These are phyloP conservation scores for Penelope pileata DNA, from an alignment of 2,113 vertebrate genomes.

Conservation along the genomic window DNA sequence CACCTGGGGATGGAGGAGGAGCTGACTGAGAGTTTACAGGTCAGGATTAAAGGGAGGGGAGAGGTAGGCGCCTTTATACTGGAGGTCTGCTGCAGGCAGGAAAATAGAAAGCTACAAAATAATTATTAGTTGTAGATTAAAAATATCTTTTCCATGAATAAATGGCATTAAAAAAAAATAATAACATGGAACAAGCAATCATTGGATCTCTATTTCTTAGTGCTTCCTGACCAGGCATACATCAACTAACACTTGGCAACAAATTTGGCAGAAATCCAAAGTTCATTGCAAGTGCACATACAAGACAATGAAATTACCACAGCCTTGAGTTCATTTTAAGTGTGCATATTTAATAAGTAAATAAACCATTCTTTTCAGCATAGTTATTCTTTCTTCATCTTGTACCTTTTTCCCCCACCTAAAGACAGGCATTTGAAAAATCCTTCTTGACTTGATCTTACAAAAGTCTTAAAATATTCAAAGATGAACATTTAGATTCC, in stretches of 20 bases:
- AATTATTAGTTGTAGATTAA: constrained; percentile 59
- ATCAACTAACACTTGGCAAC: constrained; percentile 61
- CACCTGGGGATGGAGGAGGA: too few relatives aligned
- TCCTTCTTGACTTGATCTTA: background rate
- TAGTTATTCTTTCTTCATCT: background rate
- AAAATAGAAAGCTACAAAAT: constrained; percentile 57
- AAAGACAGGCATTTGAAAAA: constrained; percentile 23
- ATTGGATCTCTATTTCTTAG: constrained; percentile 43
- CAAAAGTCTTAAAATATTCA: constrained; percentile 2
- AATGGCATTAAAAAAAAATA: background rate
- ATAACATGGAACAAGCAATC: constrained; percentile 14
- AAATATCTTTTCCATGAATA: constrained; percentile 65
- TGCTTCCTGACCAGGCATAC: constrained; percentile 58
- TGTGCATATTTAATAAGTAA: background rate
- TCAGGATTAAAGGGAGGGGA: too few relatives aligned
- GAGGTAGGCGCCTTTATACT: too few relatives aligned
- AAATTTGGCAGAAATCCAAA: constrained; percentile 55
- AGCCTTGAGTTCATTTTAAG: constrained; percentile 1
- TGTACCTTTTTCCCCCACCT: background rate
- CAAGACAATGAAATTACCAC: constrained; percentile 30
- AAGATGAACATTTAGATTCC: constrained; percentile 19
- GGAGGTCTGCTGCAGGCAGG: too few relatives aligned
- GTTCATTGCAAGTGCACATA: background rate
- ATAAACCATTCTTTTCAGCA: background rate
- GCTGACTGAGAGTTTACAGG: too few relatives aligned